Evolutionary conservation across 2,113 vertebrate genomes (phyloP), one percentile per base, ranked within the genome.

Genomic region (Cavia aperea): DNA sequence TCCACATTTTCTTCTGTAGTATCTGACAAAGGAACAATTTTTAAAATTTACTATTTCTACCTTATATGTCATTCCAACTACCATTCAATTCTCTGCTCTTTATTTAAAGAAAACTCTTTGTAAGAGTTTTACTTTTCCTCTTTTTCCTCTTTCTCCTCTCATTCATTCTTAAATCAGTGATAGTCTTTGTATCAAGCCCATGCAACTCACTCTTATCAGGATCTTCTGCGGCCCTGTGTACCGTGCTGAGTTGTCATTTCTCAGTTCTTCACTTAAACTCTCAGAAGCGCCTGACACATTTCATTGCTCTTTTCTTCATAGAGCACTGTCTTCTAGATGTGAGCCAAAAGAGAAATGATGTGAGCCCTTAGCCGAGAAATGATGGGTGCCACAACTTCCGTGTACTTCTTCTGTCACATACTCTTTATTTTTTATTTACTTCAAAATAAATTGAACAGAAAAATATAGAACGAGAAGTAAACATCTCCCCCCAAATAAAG

Each of bases 371-470:
- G 39, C 33, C 33, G 8, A 70, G 68, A 70, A n/a, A 12, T 4
- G 11, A 29, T 63, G 68, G 36, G 16, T 3, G 16, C 36, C 24
- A 29, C 6, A 18, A 58, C 26, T 63, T 29, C 26, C 36, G 8
- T 15, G 68, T 85, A 70, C 21, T 49, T 19, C 24, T 91, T 81
- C 70, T 87, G 31, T 72, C 43, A 58, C 29, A 60, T 90, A 36
- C 18, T 87, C 6, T 4, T 65, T 82, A 39, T n/a, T 73, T 89
- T 46, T 63, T 33, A 62, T 86, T 54, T 65, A 36, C 78, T 93
- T 93, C 7, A 43, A 89, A 86, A 86, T 86, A 66, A 86, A 78
- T 72, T 72, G 26, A 82, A 93, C 33, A 51, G 33, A 91, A 95
- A 73, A 83, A 9, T 56, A 31, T 58, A 92, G 63, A 77, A 46